Base-by-base conservation (phyloP, 2,797 vertebrate species). In the Falco rusticolus region DNA sequence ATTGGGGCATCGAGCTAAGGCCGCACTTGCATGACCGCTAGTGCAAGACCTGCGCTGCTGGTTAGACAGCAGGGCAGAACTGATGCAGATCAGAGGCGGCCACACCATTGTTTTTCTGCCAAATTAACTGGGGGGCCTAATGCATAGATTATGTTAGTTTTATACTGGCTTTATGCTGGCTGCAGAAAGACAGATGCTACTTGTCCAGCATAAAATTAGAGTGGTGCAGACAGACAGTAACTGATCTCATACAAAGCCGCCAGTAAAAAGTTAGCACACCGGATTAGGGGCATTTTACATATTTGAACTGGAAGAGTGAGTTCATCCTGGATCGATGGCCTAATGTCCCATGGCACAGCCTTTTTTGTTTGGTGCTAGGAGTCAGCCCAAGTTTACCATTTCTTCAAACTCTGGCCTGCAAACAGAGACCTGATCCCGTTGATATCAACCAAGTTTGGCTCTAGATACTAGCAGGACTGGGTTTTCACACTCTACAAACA, bases 151-250 rank as follows among this genome's bases (percentile, higher is more conserved):
- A 24, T 56, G 89, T 60, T 89, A 24, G 84, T 61, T 92, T 84
- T 69, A 54, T 47, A 88, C 61, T 24, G 47, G 39, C 43, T 70
- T 72, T n/a, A 51, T 31, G 76, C 80, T 84, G 86, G 71, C 92
- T 84, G 77, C 90, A 48, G 92, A 93, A 82, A 89, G 90, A 59
- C 92, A 61, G 79, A 82, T 82, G 93, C 75, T 79, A 89, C 92
- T 93, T 45, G 84, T 82, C 94, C 78, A 28, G 92, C 86, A 31
- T 85, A 17, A 89, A 90, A 90, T 41, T 11, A 31, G 70, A 74
- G 78, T 15, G 51, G 56, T 76, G 94, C 83, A 84, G 85, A 33
- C 86, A 82, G 92, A 48, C 92, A 57, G 84, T 28, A 76, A 60
- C 63, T 84, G 88, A 84, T 41, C 80, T 65, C 31, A 0, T 33